Conservation (phyloP, 1,140 invertebrate species). For the Anadara kagoshimensis region DNA sequence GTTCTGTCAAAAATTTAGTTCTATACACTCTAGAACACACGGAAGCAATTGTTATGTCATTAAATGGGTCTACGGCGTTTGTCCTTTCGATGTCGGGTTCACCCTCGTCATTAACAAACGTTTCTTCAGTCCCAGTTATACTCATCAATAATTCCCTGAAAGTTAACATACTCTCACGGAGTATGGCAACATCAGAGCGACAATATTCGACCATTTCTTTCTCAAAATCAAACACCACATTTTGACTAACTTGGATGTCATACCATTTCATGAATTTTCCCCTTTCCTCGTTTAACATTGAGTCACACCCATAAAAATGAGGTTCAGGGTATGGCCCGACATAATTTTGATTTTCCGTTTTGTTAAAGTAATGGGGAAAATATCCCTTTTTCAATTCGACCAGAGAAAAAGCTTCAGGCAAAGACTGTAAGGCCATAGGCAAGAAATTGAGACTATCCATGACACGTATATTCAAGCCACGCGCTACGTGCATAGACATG, state of each 20-base stretch:
- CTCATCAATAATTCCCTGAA: constrained; percentile 4
- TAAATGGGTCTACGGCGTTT: constrained; percentile 5
- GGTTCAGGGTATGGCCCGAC: constrained; percentile 2
- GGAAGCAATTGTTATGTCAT: constrained; percentile 3
- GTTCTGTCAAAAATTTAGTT: constrained; percentile 13
- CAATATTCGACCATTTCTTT: constrained; percentile 8
- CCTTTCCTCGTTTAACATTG: constrained; percentile 13
- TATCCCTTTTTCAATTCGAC: constrained; percentile 27
- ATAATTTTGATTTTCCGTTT: background rate
- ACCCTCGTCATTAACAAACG: constrained; percentile 14
- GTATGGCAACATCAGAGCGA: constrained; percentile 4
- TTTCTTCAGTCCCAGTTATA: background rate
- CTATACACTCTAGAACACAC: constrained; percentile 14
- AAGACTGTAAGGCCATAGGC: background rate
- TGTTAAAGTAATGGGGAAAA: constrained; percentile 26
- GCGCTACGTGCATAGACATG: constrained; percentile 22
- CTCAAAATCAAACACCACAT: background rate
- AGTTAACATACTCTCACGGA: background rate
- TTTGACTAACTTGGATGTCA: background rate
- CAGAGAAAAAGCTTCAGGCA: constrained; percentile 23
- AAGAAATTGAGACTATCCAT: constrained; percentile 27
- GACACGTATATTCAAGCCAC: constrained; percentile 2
- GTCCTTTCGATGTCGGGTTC: constrained; percentile 8
- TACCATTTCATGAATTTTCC: constrained; percentile 33
- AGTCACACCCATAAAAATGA: constrained; percentile 21